Conservation (phyloP, 2,888 invertebrate species). For the Ditula angustiorana region DNA sequence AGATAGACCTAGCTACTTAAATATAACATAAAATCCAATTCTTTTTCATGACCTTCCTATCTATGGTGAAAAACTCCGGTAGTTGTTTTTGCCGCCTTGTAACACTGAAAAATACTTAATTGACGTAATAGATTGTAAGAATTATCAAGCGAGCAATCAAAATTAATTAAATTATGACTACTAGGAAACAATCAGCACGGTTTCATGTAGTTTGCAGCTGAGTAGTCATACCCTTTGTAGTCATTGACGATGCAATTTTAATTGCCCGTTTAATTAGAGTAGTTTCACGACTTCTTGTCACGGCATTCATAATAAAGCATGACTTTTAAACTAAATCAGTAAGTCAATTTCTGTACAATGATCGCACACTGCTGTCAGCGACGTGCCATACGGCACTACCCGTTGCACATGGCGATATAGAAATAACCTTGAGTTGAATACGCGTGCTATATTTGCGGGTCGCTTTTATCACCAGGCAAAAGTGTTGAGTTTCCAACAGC, state of each 20-base stretch:
- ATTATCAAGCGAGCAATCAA: neutral
- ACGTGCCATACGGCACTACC: constrained; percentile 66
- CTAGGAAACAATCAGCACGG: neutral
- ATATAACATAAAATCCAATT: neutral
- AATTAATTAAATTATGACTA: neutral
- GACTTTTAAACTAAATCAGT: constrained; percentile 60
- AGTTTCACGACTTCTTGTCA: constrained; percentile 15
- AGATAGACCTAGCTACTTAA: neutral
- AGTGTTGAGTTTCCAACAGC: constrained; percentile 47
- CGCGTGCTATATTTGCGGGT: constrained; percentile 11
- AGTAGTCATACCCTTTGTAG: neutral
- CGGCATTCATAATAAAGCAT: constrained; percentile 13
- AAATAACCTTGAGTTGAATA: constrained; percentile 48
- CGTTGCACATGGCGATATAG: constrained; percentile 74
- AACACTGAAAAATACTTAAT: neutral
- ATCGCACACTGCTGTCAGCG: constrained; percentile 74
- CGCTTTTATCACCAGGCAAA: constrained; percentile 41
- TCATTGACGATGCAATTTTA: constrained; percentile 1
- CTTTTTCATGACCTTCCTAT: neutral
- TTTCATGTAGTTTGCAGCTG: neutral
- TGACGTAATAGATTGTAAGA: neutral
- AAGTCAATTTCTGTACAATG: constrained; percentile 71
- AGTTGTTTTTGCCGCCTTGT: neutral
- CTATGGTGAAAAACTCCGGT: neutral
- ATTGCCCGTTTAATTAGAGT: constrained; percentile 1